Base-by-base conservation (phyloP, 2,113 vertebrate species). In the Choloepus hoffmanni region DNA sequence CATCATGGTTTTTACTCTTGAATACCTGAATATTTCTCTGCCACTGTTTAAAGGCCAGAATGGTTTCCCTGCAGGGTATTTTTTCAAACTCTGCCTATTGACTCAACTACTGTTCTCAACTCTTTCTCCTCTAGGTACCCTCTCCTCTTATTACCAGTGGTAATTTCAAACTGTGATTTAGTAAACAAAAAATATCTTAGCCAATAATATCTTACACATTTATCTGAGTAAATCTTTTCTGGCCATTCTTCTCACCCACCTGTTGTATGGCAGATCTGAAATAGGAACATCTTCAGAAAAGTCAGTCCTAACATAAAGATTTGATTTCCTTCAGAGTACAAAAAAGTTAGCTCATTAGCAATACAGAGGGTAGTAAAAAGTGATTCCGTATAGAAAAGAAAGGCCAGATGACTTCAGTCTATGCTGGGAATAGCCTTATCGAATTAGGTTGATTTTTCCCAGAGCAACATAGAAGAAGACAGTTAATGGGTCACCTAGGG, bases 401-500 rank as follows among this genome's bases (percentile, higher is more conserved):
- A 77, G 74, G 11, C n/a, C 90, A 88, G 7, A 65, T 85, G 43
- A 40, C 33, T 93, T 68, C 79, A 84, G 3, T 74, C 83, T 73
- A 30, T 68, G 8, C 65, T 48, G 48, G 60, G 36, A 85, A 76
- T n/a, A 12, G 43, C 45, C 65, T 74, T 50, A 88, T 18, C 87
- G 40, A 83, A 24, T 43, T 63, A 93, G 19, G 33, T 2, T 74
- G 40, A 90, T 76, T 85, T 91, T 93, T 36, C 96, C 83, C 93
- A 93, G 19, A 72, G 55, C 40, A 43, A 83, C 26, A 36, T 58
- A 85, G 45, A 28, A 84, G 18, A 65, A 93, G n/a, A 8, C 67
- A 82, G 33, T 28, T 95, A 95, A 97, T 85, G 68, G 33, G 30
- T 88, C 93, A 79, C 84, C 26, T 43, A 74, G 73, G 91, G 43